These are phyloP conservation scores for Coryphaenoides rupestris DNA, from an alignment of 2,113 vertebrate species.

Conservation along the genomic window DNA sequence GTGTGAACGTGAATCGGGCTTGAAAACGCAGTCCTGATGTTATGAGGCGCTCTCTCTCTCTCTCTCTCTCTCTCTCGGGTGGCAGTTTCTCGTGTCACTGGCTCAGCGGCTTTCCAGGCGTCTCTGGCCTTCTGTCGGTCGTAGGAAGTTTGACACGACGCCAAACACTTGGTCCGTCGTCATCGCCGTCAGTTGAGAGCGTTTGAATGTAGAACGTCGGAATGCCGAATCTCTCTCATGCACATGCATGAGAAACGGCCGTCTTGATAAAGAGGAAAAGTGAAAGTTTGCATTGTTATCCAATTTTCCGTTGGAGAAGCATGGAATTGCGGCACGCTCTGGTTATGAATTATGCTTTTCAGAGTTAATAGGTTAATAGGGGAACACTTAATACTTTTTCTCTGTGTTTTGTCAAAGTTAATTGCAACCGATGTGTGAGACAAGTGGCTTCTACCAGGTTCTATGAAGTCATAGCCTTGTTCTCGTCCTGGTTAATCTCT, in stretches of 20 bases:
- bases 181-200: conserved; percentile 34
- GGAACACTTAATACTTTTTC: conserved; percentile 36
- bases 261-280: too few species aligned
- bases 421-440: conserved; percentile 48
- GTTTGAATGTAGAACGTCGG: conserved; percentile 35
- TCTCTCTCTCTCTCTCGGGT: conserved; percentile 34
- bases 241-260: neutral
- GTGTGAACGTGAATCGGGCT: conserved; percentile 69
- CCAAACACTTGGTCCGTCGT: conserved; percentile 26
- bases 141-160: conserved; percentile 33
- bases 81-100: conserved; percentile 53
- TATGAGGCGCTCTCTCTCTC: conserved; percentile 42
- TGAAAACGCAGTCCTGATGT: conserved; percentile 40
- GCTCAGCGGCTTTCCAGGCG: conserved; percentile 58
- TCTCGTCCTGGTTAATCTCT: conserved; percentile 55
- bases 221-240: conserved; percentile 23
- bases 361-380: conserved; percentile 47
- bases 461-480: conserved; percentile 61
- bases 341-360: conserved; percentile 4
- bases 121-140: conserved; percentile 38
- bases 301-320: neutral
- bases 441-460: conserved; percentile 36
- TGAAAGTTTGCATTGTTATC: too few species aligned
- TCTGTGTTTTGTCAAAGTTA: conserved; percentile 54
- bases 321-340: neutral